These are phyloP conservation scores for Rhyacichthys aspro DNA, from an alignment of 2,797 vertebrate genomes.

Conservation along the genomic window DNA sequence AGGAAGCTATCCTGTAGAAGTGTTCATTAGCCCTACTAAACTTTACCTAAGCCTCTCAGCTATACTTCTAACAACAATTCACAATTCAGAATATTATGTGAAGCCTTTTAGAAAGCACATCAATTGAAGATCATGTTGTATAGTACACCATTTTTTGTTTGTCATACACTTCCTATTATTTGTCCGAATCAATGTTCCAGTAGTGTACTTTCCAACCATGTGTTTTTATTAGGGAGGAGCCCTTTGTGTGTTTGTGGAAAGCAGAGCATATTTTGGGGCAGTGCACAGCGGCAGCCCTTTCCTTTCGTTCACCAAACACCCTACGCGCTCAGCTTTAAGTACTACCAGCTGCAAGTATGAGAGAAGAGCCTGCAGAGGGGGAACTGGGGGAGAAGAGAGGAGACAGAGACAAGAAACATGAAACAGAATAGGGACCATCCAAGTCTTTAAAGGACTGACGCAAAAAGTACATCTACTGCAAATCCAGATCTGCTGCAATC, in stretches of 20 bases:
- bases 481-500: conserved; percentile 21
- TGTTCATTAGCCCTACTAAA: too few species aligned
- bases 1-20: too few species aligned
- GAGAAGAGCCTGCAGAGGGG: conserved; percentile 31
- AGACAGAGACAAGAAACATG: conserved; percentile 22
- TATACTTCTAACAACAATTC: too few species aligned
- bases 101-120: too few species aligned
- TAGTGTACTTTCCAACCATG: background rate
- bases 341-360: conserved; percentile 80
- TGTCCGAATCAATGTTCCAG: background rate
- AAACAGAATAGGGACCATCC: background rate
- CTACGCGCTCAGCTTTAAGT: conserved; percentile 75
- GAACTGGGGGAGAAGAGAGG: conserved; percentile 34
- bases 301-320: conserved; percentile 54
- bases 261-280: conserved; percentile 67
- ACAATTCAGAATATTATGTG: too few species aligned
- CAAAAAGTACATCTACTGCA: background rate
- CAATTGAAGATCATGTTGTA: too few species aligned
- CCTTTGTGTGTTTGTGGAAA: conserved; percentile 67
- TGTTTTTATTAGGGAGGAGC: conserved; percentile 79
- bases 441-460: background rate
- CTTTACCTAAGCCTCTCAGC: too few species aligned
- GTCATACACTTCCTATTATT: background rate
- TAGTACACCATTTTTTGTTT: too few species aligned
- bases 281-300: conserved; percentile 53